These are phyloP conservation scores for Cynodonichthys magdalenae DNA, from an alignment of 2,797 vertebrate genomes.

Conservation along the genomic window DNA sequence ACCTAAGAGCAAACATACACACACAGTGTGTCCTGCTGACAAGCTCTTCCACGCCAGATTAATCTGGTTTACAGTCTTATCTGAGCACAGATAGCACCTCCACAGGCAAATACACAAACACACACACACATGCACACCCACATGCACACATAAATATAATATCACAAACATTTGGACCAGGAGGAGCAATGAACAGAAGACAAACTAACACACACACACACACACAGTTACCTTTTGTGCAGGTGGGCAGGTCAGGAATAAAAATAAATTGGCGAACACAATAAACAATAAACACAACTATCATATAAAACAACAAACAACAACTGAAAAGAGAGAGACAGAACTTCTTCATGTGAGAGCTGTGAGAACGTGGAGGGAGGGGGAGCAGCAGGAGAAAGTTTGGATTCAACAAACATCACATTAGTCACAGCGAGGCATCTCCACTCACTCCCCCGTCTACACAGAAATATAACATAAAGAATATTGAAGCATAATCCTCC, in stretches of 20 bases:
- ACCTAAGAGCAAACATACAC: slow-evolving; percentile 42
- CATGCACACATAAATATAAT: slow-evolving; percentile 59
- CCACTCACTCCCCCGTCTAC: slow-evolving; percentile 40
- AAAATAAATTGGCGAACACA: slow-evolving; percentile 55
- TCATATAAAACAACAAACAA: slow-evolving; percentile 45
- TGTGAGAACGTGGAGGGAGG: slow-evolving; percentile 44
- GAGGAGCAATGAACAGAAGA: slow-evolving; percentile 57
- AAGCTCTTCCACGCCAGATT: slow-evolving; percentile 98
- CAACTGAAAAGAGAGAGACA: slow-evolving; percentile 40
- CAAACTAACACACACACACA: slow-evolving; percentile 49
- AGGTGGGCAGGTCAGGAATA: slow-evolving; percentile 77
- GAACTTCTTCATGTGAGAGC: slow-evolving; percentile 33
- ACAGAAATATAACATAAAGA: slow-evolving; percentile 65
- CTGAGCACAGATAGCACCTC: slow-evolving; percentile 94
- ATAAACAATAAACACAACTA: slow-evolving; percentile 69
- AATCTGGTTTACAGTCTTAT: slow-evolving; percentile 99
- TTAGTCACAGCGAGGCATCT: slow-evolving; percentile 72
- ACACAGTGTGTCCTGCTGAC: slow-evolving; percentile 88
- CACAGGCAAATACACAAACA: slow-evolving; percentile 57
- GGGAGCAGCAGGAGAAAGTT: slow-evolving; percentile 64
- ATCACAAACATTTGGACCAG: slow-evolving; percentile 63
- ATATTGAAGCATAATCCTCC: slow-evolving; percentile 65
- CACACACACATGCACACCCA: slow-evolving; percentile 41
- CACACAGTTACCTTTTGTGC: slow-evolving; percentile 62
- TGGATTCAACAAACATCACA: slow-evolving; percentile 71